A percentile compares a stretch with the other conserved stretches of the same genome.
phyloP scores from a whole-genome alignment of 2,113 vertebrate genomes.

The Dipodomys ordii region DNA sequence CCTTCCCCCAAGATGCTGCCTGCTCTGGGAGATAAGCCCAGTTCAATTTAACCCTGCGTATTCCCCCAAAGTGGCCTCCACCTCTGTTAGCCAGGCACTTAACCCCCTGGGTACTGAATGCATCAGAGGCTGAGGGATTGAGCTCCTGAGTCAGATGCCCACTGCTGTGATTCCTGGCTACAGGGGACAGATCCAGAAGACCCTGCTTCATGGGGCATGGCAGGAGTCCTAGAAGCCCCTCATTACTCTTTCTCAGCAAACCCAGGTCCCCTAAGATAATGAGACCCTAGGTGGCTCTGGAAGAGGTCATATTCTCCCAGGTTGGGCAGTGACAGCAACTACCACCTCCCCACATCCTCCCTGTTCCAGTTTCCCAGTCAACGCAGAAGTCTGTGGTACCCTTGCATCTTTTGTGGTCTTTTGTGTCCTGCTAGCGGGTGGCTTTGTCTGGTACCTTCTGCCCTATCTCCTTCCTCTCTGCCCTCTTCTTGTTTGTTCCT shows the following conservation, averaged over 20 bases:
- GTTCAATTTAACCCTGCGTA: constrained; percentile 81
- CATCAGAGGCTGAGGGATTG: neutral
- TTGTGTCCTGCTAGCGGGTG: neutral
- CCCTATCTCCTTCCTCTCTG: neutral
- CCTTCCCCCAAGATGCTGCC: constrained; percentile 59
- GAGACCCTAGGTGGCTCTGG: neutral
- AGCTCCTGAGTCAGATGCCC: neutral
- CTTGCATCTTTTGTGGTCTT: neutral
- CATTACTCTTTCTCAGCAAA: neutral
- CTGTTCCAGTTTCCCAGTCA: neutral
- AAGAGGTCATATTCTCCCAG: neutral
- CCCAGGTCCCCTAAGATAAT: neutral
- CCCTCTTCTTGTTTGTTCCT: neutral
- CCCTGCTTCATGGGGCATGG: neutral
- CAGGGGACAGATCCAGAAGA: neutral
- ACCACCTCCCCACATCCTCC: neutral
- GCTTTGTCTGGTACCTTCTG: neutral
- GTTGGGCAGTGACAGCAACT: neutral
- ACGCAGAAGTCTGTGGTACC: neutral
- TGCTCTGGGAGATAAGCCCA: constrained; percentile 86
- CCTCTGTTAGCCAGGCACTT: constrained; percentile 10
- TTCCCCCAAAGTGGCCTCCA: constrained; percentile 55
- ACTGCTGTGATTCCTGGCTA: neutral
- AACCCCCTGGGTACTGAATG: constrained; percentile 46
- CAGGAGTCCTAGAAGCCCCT: neutral